Base-by-base conservation (phyloP, 2,888 invertebrate species). In the Sympetrum striolatum region DNA sequence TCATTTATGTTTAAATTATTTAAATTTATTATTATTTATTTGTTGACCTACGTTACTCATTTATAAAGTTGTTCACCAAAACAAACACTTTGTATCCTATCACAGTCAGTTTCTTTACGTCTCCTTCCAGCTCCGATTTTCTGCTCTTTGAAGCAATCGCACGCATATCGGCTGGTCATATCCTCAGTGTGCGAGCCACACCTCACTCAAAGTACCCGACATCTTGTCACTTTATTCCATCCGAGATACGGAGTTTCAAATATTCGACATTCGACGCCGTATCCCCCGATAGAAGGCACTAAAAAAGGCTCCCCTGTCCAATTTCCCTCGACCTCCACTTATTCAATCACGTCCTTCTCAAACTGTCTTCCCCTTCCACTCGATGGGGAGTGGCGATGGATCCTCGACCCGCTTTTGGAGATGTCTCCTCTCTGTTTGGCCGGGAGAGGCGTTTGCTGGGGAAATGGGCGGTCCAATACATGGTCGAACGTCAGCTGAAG, bases 321-420 rank as follows among this genome's bases (percentile, higher is more conserved):
- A 73, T 73, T 73, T 73, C 31, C 5, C 25, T 73, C 25, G 73
- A 64, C 64, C 73, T 22, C 73, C 53, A 35, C 48, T 31, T 73
- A 44, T 35, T 31, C 82, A 82, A 53, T 81, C 44, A n/a, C n/a
- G n/a, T 31, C 80, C 31, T 10, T 31, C 14, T 0, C 15, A 0
- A 8, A 31, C 80, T 10, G 25, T 80, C 31, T 25, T 39, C 37
- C 39, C 22, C 18, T 39, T 15, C 44, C 22, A 44, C n/a, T 81
- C 58, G 31, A 48, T 5, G 8, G 10, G 35, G 60, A 37, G 86
- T n/a, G 60, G 37, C 25, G 37, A 60, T 82, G 82, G 35, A 39
- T 37, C n/a, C 39, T 64, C 86, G 86, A 86, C 86, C 86, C 86
- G n/a, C 58, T 86, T 86, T 86, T 14, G 86, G 37, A 86, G 86